Base-by-base conservation (phyloP, 2,113 vertebrate species). In the Fulmarus glacialis region DNA sequence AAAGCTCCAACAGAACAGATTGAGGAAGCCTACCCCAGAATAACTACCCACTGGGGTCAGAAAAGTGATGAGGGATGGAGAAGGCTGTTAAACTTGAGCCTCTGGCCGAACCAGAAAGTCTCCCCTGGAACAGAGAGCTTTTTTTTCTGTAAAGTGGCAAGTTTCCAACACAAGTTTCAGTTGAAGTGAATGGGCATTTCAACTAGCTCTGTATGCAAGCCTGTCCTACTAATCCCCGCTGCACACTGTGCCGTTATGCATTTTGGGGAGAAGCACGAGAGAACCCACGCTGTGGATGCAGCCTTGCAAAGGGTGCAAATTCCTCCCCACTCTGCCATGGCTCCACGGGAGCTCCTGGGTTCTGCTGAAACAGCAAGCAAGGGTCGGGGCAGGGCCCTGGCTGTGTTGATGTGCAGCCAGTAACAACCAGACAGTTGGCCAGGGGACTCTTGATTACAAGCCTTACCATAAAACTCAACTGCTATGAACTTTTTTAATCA, bases 11-110 rank as follows among this genome's bases (percentile, higher is more conserved):
- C 24, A 68, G 70, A 90, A 66, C 92, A 95, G 90, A 91, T n/a
- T 88, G 90, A 93, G 96, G 96, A 97, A 97, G 70, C 71, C 78
- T 85, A 56, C 48, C 81, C 56, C 56, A 85, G 73, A 52, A 53
- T 36, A 95, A 93, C 3, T 42, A 47, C 66, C 47, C 82, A 14
- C 60, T 70, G 78, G 79, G 92, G 60, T 59, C 3, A 15, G 55
- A 79, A 16, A 7, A 63, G 42, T 24, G 89, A 70, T 40, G 22
- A 43, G 73, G 47, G 73, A 43, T n/a, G 42, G 60, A 64, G 38
- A 40, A 59, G 40, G 42, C 36, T 66, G 20, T 73, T 77, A 34
- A 89, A 87, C 59, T 47, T 23, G 32, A 93, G 55, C n/a, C 64
- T 70, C 19, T 47, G 53, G 22, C 20, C 2, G 3, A 93, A 91